Base-by-base conservation (phyloP, 2,888 invertebrate genomes). In the Notocelia uddmanniana region DNA sequence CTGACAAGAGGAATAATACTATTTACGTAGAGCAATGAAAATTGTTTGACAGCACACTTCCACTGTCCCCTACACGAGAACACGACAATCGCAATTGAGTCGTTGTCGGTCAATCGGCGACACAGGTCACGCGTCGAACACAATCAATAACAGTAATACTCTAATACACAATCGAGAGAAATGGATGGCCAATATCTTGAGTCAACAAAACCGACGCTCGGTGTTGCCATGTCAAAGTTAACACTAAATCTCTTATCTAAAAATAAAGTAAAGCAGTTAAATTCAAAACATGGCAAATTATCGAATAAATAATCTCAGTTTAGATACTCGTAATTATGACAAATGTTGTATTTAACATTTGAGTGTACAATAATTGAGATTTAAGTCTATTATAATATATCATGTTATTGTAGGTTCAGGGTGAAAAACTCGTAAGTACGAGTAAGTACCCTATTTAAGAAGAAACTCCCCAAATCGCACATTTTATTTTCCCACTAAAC, bases 71-170 rank as follows among this genome's bases (percentile, higher is more conserved):
- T 45, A 59, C 31, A 41, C 45, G 15, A 9, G 19, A 34, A 66
- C 70, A 66, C 66, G 64, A 69, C 55, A 55, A 62, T 69, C 69
- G 57, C 69, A 69, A 69, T 69, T 57, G 63, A 69, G 55, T 63
- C 69, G 60, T 66, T 70, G 70, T 70, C 64, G 70, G 66, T 60
- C 89, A 89, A 88, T 91, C 87, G 82, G 82, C 87, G 79, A 92
- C 88, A 89, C 91, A 89, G 89, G 93, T 91, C 92, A 93, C 93
- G 93, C 88, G 87, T 87, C 86, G 79, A 88, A 83, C 87, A 92
- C 92, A 92, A 92, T 91, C 92, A 90, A 92, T 91, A 91, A 90
- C 89, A 92, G 91, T 90, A 91, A 92, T 89, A 90, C 89, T 92
- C 90, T 90, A 91, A 91, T 89, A 91, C 85, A 91, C 91, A 89